Base-by-base conservation (phyloP, 2,113 vertebrate species). In the Xenotilapia longispinis region DNA sequence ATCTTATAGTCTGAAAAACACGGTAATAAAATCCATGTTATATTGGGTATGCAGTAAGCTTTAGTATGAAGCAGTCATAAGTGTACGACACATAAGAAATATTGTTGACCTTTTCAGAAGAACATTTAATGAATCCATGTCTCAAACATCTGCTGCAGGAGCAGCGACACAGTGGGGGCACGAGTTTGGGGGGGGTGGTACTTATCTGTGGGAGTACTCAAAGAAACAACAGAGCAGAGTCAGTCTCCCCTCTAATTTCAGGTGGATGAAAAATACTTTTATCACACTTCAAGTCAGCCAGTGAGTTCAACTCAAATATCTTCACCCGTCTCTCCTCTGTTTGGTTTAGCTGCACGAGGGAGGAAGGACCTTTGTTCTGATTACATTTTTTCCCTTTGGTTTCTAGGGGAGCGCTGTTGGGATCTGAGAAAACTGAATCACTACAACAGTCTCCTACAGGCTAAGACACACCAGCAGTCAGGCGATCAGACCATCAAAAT, bases 171-270 rank as follows among this genome's bases (percentile, higher is more conserved):
- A 14, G 23, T 57, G 23, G 6, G 54, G 54, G 54, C 23, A 57
- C 13, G 1, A 13, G 23, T 4, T 7, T 3, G 4, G 23, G 1
- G 13, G 23, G 23, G 7, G 1, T 14, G 11, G 14, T 4, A 73
- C 8, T 73, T 3, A 26, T 26, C 68, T 17, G 14, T 68, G 40
- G 0, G 14, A 4, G 23, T 5, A 0, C 23, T 28, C 68, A 73
- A 28, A 47, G 15, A 78, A 49, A 31, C 23, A 28, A 49, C 70
- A 78, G 40, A 47, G 42, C 42, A 49, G 15, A 78, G 42, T 49
- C 23, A 1, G 11, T 2, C 26, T 49, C 10, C 23, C 70, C 42
- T 78, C 26, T 49, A 78, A 78, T 49, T 78, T 78, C 70, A 49
- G 70, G 6, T 31, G 45, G 23, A 31, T 49, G 70, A 78, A 78